phyloP scores from a whole-genome alignment of 2,888 invertebrate species.

The Meloe dianella region DNA sequence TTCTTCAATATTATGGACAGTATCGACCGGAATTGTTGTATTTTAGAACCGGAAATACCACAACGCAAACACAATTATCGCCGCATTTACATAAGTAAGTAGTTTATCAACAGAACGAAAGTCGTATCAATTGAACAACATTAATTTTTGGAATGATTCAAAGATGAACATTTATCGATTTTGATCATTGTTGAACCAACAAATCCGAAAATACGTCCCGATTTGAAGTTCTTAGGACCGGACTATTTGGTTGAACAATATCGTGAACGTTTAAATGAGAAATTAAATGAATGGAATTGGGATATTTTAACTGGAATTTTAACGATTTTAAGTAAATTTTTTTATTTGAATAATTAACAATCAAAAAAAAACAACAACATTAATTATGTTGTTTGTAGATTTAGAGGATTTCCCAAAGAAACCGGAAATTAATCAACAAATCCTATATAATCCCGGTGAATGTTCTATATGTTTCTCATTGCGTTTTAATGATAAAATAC shows the following conservation, averaged over 20 bases:
- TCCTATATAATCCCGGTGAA: constrained; percentile 49
- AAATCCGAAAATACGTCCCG: constrained; percentile 50
- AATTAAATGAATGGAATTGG: constrained; percentile 55
- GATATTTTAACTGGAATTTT: constrained; percentile 52
- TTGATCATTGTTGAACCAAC: constrained; percentile 55
- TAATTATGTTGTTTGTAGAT: constrained; percentile 46
- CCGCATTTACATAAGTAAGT: constrained; percentile 56
- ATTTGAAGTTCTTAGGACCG: constrained; percentile 58
- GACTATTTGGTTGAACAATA: constrained; percentile 48
- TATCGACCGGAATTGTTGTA: constrained; percentile 54
- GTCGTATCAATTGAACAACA: neutral
- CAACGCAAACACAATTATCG: constrained; percentile 52
- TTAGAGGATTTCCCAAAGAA: constrained; percentile 49
- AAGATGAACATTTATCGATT: constrained; percentile 55
- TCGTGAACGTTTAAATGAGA: constrained; percentile 47
- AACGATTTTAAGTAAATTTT: constrained; percentile 25
- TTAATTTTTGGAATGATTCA: too few relatives aligned
- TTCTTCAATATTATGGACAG: constrained; percentile 58
- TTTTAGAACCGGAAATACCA: constrained; percentile 58
- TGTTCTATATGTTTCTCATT: constrained; percentile 59
- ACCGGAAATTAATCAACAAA: constrained; percentile 31
- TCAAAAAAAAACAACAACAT: too few relatives aligned
- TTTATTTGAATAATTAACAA: too few relatives aligned
- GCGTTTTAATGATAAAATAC: constrained; percentile 54
- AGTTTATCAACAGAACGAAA: neutral